Percentiles rank a stretch among this genome's conserved stretches.
Conservation (phyloP, 2,113 vertebrate genomes). For the Carollia perspicillata region DNA sequence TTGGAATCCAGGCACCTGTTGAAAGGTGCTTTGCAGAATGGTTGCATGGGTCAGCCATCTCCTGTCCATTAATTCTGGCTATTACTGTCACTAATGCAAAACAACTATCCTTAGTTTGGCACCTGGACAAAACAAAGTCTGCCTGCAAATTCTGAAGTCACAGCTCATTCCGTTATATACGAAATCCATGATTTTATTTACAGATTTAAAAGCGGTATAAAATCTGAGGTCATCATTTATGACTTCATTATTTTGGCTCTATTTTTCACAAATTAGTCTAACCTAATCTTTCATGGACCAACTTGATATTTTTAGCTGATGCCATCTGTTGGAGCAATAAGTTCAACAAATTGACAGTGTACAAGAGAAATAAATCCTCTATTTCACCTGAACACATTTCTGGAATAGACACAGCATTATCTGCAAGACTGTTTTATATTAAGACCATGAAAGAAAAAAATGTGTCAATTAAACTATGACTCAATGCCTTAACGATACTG, state of each 20-base stretch:
- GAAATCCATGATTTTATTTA: constrained; percentile 21
- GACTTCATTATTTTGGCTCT: background rate
- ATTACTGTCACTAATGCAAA: background rate
- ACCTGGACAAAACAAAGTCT: background rate
- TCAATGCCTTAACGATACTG: background rate
- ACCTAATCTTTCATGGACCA: constrained; percentile 32
- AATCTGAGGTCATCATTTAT: constrained; percentile 4
- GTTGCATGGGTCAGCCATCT: background rate
- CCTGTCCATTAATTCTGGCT: background rate
- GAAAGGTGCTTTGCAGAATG: background rate
- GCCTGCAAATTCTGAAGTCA: background rate
- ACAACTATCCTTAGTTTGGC: background rate
- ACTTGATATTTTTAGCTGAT: constrained; percentile 30
- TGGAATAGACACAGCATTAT: background rate
- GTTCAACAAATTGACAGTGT: background rate
- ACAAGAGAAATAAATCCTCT: background rate
- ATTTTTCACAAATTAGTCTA: constrained; percentile 13
- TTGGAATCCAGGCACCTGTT: background rate
- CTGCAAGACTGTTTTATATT: constrained; percentile 16
- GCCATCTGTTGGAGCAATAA: constrained; percentile 18
- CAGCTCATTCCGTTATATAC: background rate
- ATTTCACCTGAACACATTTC: constrained; percentile 28
- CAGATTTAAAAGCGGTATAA: background rate
- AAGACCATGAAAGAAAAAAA: constrained; percentile 29
- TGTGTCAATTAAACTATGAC: constrained; percentile 43